Percentiles rank a stretch among this genome's conserved stretches.
phyloP scores from a whole-genome alignment of 1,140 invertebrate species.

The Calephelis nemesis region DNA sequence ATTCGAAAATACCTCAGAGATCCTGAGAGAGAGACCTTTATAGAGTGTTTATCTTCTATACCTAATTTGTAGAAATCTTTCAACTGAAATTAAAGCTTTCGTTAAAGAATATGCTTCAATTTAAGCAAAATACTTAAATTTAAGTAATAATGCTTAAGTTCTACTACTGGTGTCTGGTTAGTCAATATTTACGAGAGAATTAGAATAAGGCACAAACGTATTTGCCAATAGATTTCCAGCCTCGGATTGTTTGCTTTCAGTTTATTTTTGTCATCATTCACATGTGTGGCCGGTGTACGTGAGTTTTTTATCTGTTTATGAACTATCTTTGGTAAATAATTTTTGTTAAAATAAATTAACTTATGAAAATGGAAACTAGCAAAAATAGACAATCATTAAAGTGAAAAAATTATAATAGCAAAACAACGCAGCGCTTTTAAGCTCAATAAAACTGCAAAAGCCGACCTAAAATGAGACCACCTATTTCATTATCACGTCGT shows the following conservation, averaged over 20 bases:
- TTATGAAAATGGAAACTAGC: not conserved
- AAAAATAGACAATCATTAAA: not conserved
- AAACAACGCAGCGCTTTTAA: no score
- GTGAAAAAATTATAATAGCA: no score
- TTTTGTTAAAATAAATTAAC: not conserved
- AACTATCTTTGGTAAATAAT: not conserved
- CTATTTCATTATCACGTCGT: no score
- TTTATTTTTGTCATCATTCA: constrained; percentile 13
- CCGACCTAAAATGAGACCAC: no score
- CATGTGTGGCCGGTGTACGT: constrained; percentile 13
- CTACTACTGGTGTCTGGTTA: constrained; percentile 21
- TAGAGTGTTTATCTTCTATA: no score
- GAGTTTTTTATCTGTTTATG: constrained; percentile 10
- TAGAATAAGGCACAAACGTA: constrained; percentile 55
- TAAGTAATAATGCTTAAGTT: constrained; percentile 11
- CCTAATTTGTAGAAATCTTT: no score
- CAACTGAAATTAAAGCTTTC: not conserved
- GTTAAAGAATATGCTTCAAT: not conserved
- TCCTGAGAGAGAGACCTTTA: no score
- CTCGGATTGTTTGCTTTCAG: constrained; percentile 46
- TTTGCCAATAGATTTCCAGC: constrained; percentile 57
- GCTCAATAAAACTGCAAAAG: no score
- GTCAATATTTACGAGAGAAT: constrained; percentile 55
- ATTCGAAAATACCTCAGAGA: no score
- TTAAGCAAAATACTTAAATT: not conserved